phyloP scores from a whole-genome alignment of 2,797 vertebrate genomes.

The Scolopax bukidnonensis region DNA sequence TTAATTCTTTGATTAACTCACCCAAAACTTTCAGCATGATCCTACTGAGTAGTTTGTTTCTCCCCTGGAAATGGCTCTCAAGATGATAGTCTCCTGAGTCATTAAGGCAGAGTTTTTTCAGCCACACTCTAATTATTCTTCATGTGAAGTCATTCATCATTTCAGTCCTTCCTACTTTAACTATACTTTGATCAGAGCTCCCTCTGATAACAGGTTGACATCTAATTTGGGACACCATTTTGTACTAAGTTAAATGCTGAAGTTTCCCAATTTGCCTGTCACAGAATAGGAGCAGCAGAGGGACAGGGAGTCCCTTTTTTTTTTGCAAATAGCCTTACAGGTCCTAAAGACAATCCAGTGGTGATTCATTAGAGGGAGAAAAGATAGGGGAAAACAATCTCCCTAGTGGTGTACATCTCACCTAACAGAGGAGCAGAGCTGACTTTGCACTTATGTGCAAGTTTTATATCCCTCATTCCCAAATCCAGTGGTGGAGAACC shows the following conservation, averaged over 20 bases:
- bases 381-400: background rate
- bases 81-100: constrained; percentile 27
- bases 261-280: background rate
- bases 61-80: background rate
- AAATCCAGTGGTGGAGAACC: background rate
- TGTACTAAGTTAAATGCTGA: background rate
- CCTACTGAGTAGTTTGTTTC: background rate
- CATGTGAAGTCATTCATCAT: constrained; percentile 6
- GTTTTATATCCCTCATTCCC: background rate
- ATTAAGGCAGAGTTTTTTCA: constrained; percentile 14
- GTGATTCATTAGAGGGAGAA: background rate
- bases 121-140: constrained; percentile 1
- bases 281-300: background rate
- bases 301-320: background rate
- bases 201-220: background rate
- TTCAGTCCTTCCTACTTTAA: constrained; percentile 10
- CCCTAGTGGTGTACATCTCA: rapidly evolving
- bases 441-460: background rate
- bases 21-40: background rate
- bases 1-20: constrained; percentile 48
- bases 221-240: background rate
- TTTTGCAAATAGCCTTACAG: background rate
- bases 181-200: background rate
- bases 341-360: background rate
- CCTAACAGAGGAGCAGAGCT: background rate